A percentile compares a stretch with the other conserved stretches of the same genome.
Conservation (phyloP, 1,140 invertebrate genomes). For the Cyphomyrmex costatus region DNA sequence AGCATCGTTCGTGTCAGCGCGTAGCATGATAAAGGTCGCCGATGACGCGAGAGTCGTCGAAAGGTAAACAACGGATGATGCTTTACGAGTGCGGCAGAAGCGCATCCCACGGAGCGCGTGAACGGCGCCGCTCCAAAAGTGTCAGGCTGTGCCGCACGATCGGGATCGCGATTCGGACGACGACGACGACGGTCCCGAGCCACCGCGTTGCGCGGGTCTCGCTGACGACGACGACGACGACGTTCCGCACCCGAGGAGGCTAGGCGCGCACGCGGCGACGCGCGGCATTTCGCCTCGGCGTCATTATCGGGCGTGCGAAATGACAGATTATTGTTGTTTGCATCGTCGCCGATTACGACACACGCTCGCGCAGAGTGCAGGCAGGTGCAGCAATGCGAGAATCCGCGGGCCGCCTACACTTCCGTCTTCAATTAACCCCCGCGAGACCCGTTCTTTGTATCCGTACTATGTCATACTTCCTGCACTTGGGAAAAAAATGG, state of each 20-base stretch:
- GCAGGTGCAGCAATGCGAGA: conserved; percentile 9
- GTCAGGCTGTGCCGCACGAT: not conserved
- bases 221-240: not conserved
- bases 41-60: conserved; percentile 44
- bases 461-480: not conserved
- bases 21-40: conserved; percentile 81
- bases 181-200: not conserved
- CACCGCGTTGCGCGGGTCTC: not conserved
- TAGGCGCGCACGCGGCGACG: conserved; percentile 10
- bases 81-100: not conserved
- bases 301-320: conserved; percentile 28
- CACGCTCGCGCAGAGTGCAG: not conserved
- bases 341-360: conserved; percentile 50
- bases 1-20: conserved; percentile 82
- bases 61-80: conserved; percentile 17
- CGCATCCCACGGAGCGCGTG: conserved; percentile 21
- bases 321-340: conserved; percentile 57
- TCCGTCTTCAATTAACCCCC: not conserved
- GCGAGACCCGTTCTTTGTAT: not conserved
- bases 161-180: not conserved
- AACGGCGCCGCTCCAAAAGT: conserved; percentile 3
- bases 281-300: conserved; percentile 43
- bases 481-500: not conserved
- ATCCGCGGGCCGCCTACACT: not conserved
- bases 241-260: conserved; percentile 13